A percentile compares a stretch with the other conserved stretches of the same genome.
Conservation (phyloP, 2,113 vertebrate species). For the Alces alces region DNA sequence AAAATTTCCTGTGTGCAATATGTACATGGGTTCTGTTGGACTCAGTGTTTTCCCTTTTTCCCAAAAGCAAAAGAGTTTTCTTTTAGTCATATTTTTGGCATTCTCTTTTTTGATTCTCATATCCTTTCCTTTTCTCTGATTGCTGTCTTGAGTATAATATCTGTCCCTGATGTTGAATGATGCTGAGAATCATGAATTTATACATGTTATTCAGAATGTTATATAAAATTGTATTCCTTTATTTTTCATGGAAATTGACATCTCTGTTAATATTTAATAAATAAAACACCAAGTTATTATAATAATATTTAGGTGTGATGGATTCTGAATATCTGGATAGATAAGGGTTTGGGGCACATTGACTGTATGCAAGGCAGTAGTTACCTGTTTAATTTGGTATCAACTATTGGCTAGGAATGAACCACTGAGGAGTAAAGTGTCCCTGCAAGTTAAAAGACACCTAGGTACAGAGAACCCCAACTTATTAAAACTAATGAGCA, state of each 20-base stretch:
- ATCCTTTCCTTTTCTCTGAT: constrained; percentile 41
- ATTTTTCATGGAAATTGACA: not conserved
- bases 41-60: constrained; percentile 26
- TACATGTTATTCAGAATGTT: not conserved
- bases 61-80: constrained; percentile 20
- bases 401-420: not conserved
- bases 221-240: not conserved
- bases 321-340: not conserved
- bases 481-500: constrained; percentile 39
- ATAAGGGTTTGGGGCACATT: not conserved
- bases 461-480: not conserved
- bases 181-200: constrained; percentile 41
- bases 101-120: constrained; percentile 49
- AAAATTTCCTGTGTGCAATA: constrained; percentile 33
- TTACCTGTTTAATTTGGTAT: not conserved
- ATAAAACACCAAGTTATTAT: not conserved
- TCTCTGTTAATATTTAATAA: constrained; percentile 27
- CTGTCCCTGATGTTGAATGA: not conserved
- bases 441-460: not conserved
- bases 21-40: not conserved
- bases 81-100: not conserved
- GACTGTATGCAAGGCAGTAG: too few relatives aligned
- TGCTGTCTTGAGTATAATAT: constrained; percentile 34
- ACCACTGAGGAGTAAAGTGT: not conserved
- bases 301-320: not conserved